Base-by-base conservation (phyloP, 2,797 vertebrate genomes). In the Micromesistius poutassou region DNA sequence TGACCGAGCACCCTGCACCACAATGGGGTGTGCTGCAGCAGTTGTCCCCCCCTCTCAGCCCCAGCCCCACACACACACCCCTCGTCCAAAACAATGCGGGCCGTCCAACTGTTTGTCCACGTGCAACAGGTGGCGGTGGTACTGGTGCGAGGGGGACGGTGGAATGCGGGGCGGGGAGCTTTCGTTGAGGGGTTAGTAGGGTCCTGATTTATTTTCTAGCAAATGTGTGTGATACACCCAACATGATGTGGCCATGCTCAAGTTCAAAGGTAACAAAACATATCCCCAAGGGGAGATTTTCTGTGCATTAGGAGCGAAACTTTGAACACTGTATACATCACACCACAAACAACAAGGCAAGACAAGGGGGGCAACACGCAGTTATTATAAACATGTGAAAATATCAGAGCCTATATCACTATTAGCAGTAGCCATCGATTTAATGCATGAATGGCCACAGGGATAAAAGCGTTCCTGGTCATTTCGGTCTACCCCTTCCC, bases 51-150 rank as follows among this genome's bases (percentile, higher is more conserved):
- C 19, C 19, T 14, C 46, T 14, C 55, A 5, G 4, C 62, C 62
- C n/a, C 3, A 9, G n/a, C 62, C n/a, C n/a, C 62, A 9, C 33
- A 35, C 33, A 35, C 33, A 35, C 62, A 25, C 62, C 62, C n/a
- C n/a, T 12, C 25, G n/a, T 83, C 85, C 89, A 74, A 83, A 90
- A 93, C 91, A 94, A 93, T 91, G 90, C 84, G 88, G 85, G 33
- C 33, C 87, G 86, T 88, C 84, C 91, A 90, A 91, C 89, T 90
- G 89, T 90, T 88, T 89, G 90, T 91, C 88, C 86, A 68, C 85
- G 82, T 81, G 83, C 77, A 80, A 94, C 94, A 94, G 94, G 93
- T 94, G 94, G 82, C 35, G 35, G 55, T 30, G 72, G 68, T 74
- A 40, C 7, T 40, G 12, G 78, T 76, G 81, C 62, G 80, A 74